Evolutionary conservation across 1,140 invertebrate genomes (phyloP).

Genomic region (Meloidogyne chitwoodi): DNA sequence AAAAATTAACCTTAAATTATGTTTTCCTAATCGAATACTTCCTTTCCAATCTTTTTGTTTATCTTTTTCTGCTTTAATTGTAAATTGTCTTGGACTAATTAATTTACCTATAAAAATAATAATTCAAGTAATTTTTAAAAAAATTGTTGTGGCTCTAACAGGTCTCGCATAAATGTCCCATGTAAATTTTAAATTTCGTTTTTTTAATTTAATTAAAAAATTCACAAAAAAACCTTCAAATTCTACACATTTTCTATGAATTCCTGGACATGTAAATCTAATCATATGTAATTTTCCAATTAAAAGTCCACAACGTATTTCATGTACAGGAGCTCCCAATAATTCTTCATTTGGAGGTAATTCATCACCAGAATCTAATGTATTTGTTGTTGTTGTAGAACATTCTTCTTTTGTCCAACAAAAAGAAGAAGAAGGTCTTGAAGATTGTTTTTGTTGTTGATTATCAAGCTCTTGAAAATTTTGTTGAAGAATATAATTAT

Average conservation of each 20-base stretch:
- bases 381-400: neutral
- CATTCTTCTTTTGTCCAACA: neutral
- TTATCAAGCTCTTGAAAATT: neutral
- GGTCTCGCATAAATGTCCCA: too few species aligned
- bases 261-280: slow-evolving; percentile 63
- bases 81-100: slow-evolving; percentile 61
- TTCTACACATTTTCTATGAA: slow-evolving; percentile 62
- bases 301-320: slow-evolving; percentile 61
- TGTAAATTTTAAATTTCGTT: too few species aligned
- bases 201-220: too few species aligned
- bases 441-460: neutral
- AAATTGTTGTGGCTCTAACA: neutral
- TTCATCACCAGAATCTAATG: slow-evolving; percentile 24
- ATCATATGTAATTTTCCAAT: slow-evolving; percentile 60
- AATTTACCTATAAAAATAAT: slow-evolving; percentile 41
- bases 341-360: slow-evolving; percentile 2
- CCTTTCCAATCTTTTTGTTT: slow-evolving; percentile 64
- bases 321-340: slow-evolving; percentile 38
- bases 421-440: neutral
- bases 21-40: slow-evolving; percentile 61
- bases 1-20: slow-evolving; percentile 61
- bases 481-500: neutral
- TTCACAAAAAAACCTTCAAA: slow-evolving; percentile 43
- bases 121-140: neutral
- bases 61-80: slow-evolving; percentile 62